These are phyloP conservation scores for Idaea straminata DNA, from an alignment of 2,888 invertebrate genomes.

Conservation along the genomic window DNA sequence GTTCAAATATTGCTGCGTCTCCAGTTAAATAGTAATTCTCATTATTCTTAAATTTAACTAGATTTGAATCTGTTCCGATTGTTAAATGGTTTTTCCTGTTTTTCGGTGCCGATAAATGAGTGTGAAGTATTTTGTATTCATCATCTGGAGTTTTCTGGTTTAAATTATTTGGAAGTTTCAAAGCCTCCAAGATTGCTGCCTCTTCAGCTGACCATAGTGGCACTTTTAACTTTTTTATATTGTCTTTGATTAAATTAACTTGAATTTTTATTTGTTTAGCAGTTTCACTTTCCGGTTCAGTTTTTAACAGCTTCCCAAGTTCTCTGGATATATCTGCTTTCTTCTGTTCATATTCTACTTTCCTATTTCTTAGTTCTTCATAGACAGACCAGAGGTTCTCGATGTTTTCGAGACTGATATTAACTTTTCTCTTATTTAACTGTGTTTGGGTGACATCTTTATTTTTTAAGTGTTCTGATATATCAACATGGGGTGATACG, in stretches of 20 bases:
- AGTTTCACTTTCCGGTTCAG: conserved; percentile 53
- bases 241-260: conserved; percentile 78
- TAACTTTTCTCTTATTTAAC: conserved; percentile 74
- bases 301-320: conserved; percentile 67
- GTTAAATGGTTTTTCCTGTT: conserved; percentile 74
- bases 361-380: conserved; percentile 74
- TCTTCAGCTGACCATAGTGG: conserved; percentile 87
- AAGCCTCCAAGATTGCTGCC: conserved; percentile 80
- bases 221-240: conserved; percentile 82
- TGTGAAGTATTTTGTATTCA: conserved; percentile 52
- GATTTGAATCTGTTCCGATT: conserved; percentile 73
- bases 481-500: conserved; percentile 85
- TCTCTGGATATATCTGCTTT: conserved; percentile 70
- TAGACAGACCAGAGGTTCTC: conserved; percentile 82
- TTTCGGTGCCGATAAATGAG: conserved; percentile 43
- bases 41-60: conserved; percentile 81
- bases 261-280: conserved; percentile 79
- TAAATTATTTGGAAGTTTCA: conserved; percentile 86
- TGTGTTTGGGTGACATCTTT: conserved; percentile 74
- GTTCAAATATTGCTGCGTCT: conserved; percentile 86
- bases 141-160: conserved; percentile 81
- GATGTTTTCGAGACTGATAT: conserved; percentile 78
- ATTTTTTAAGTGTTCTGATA: conserved; percentile 77
- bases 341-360: conserved; percentile 72
- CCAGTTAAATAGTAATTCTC: conserved; percentile 82